Percentiles rank a stretch among this genome's conserved stretches.
Conservation (phyloP, 2,113 vertebrate species). For the Acinonyx jubatus region DNA sequence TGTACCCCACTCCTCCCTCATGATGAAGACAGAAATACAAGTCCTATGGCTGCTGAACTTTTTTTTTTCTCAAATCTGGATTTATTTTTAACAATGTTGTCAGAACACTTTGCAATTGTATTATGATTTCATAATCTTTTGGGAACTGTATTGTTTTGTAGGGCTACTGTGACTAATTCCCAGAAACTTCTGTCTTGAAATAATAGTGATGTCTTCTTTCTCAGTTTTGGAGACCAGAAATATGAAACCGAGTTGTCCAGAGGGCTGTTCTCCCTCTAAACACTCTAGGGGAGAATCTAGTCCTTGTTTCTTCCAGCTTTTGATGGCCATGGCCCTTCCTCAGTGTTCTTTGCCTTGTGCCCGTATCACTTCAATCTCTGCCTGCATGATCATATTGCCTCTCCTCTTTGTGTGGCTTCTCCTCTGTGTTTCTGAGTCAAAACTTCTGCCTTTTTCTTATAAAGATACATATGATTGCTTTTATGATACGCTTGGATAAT, state of each 20-base stretch:
- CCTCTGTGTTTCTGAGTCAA: neutral
- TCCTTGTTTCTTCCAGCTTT: neutral
- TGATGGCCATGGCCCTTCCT: neutral
- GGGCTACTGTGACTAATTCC: neutral
- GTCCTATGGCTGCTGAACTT: neutral
- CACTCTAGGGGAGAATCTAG: neutral
- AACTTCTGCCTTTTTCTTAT: neutral
- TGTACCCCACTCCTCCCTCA: neutral
- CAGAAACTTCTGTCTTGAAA: neutral
- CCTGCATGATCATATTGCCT: neutral
- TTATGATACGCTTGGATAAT: neutral
- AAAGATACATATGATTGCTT: neutral
- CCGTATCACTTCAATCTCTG: rapidly evolving
- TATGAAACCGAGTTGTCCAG: neutral
- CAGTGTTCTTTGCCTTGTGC: neutral
- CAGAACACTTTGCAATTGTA: neutral
- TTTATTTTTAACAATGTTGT: neutral
- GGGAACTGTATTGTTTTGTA: neutral
- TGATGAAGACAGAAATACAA: neutral
- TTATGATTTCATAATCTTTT: neutral
- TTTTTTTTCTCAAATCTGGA: neutral
- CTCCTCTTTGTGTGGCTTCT: neutral
- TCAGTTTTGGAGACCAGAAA: neutral
- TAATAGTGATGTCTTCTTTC: neutral
- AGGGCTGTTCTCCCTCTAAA: too few species aligned